Percentiles rank a stretch among this genome's conserved stretches.
phyloP scores from a whole-genome alignment of 1,140 invertebrate species.

The Cataglyphis hispanica region DNA sequence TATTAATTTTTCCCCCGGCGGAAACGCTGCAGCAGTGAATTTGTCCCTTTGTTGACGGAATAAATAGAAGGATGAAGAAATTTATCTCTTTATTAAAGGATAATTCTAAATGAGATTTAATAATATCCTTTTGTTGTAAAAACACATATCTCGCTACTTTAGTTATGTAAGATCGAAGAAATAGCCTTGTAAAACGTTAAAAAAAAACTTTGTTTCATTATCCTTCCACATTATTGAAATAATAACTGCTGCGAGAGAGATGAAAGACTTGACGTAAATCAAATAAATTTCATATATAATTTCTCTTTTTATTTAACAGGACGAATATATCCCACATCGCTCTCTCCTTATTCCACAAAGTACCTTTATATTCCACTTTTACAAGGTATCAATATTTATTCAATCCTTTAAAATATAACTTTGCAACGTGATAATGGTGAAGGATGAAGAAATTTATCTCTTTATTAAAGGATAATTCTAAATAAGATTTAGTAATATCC shows the following conservation, averaged over 20 bases:
- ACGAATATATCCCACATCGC: too few species aligned
- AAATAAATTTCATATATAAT: neutral
- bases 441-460: slow-evolving; percentile 11
- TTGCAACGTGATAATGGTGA: neutral
- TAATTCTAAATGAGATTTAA: neutral
- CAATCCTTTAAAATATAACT: neutral
- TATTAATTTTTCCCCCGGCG: neutral
- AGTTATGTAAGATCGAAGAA: neutral
- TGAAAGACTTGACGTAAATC: neutral
- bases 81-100: slow-evolving; percentile 19
- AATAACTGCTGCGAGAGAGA: neutral
- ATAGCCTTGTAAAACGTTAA: neutral
- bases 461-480: neutral
- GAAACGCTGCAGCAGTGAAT: neutral
- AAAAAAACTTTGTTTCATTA: neutral
- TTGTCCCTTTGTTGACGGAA: neutral
- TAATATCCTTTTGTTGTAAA: neutral
- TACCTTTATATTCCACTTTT: slow-evolving; percentile 10
- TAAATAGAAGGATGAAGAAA: neutral
- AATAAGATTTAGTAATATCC: slow-evolving; percentile 1
- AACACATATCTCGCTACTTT: neutral
- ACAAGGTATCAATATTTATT: neutral
- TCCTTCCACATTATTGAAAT: neutral
- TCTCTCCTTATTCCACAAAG: neutral
- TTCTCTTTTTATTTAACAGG: too few species aligned